Conservation (phyloP, 2,888 invertebrate genomes). For the Belgica antarctica region DNA sequence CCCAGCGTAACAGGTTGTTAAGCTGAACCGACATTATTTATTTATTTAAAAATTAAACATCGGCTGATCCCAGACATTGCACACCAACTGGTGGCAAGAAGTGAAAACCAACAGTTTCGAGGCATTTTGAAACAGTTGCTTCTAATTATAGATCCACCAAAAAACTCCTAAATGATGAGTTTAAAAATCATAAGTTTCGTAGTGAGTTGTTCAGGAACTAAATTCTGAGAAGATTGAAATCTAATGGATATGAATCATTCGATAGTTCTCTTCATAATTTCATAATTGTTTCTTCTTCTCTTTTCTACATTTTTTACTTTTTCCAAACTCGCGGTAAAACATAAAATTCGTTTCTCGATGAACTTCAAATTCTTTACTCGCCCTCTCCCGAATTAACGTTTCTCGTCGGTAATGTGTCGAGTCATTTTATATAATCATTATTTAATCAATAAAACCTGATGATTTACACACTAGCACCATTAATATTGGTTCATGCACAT, state of each 20-base stretch:
- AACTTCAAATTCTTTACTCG: neutral
- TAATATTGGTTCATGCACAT: neutral
- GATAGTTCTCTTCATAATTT: constrained; percentile 5
- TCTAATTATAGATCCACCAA: no score
- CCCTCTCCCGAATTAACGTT: neutral
- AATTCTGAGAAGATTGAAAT: constrained; percentile 5
- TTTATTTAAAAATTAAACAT: neutral
- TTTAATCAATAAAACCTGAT: constrained; percentile 44
- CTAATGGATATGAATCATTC: neutral
- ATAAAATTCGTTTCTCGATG: constrained; percentile 1
- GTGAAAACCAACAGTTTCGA: no score
- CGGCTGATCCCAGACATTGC: no score
- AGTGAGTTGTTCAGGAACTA: neutral
- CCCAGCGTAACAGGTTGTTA: no score
- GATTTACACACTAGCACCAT: constrained; percentile 40
- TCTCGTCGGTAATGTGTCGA: constrained; percentile 35
- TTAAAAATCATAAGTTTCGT: no score
- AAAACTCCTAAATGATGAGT: no score
- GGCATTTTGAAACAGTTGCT: no score
- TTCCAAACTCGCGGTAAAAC: no score
- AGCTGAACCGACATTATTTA: no score
- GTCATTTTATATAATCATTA: constrained; percentile 44
- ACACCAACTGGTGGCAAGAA: no score
- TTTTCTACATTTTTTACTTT: no score
- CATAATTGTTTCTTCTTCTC: constrained; percentile 16